A percentile compares a stretch with the other conserved stretches of the same genome.
phyloP scores from a whole-genome alignment of 1,140 invertebrate genomes.

The Drosophila saltans region DNA sequence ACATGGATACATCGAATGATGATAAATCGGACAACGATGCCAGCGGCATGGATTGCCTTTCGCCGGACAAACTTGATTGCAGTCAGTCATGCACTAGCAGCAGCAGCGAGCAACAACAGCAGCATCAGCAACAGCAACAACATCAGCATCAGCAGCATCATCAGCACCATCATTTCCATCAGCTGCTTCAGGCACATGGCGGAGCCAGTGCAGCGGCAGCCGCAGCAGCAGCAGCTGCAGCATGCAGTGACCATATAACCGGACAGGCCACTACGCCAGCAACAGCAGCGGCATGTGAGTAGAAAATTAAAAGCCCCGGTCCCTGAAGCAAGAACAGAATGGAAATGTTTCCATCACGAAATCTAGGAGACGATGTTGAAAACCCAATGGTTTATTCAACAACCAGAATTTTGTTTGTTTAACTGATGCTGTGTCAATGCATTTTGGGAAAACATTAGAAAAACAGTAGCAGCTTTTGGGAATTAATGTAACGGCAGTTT shows the following conservation, averaged over 20 bases:
- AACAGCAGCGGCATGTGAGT: conserved; percentile 64
- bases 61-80: conserved; percentile 71
- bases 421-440: too few species aligned
- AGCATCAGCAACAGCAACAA: conserved; percentile 50
- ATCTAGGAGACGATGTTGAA: too few species aligned
- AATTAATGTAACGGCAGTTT: too few species aligned
- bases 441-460: too few species aligned
- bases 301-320: conserved; percentile 18
- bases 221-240: conserved; percentile 36
- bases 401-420: too few species aligned
- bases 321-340: conserved; percentile 19
- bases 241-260: conserved; percentile 67
- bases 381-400: too few species aligned
- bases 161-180: conserved; percentile 66
- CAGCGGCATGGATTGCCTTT: conserved; percentile 77
- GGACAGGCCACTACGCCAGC: conserved; percentile 67
- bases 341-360: conserved; percentile 18
- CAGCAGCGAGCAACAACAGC: conserved; percentile 42
- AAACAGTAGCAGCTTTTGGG: too few species aligned
- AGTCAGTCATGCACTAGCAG: conserved; percentile 61
- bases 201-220: conserved; percentile 49
- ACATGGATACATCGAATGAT: conserved; percentile 82
- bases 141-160: conserved; percentile 40
- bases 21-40: conserved; percentile 76
- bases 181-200: conserved; percentile 64